Evolutionary conservation across 2,888 invertebrate species (phyloP).

Genomic region (Eucera pruinosa): DNA sequence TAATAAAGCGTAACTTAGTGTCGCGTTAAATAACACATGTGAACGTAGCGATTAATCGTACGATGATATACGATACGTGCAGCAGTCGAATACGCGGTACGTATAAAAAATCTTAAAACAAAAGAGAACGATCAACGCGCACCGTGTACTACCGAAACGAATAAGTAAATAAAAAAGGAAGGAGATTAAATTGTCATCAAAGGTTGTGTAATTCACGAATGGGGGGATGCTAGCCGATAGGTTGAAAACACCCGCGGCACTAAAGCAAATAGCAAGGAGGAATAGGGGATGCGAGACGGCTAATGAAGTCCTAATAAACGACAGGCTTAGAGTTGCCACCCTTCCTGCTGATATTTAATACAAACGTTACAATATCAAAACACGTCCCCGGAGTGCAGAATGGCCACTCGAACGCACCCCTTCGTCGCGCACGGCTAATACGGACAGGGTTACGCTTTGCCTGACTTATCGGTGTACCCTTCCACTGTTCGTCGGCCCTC

Average conservation of each 20-base stretch:
- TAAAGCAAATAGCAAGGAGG: constrained; percentile 6
- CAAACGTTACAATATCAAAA: constrained; percentile 81
- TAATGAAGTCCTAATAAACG: constrained; percentile 69
- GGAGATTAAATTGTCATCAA: no score
- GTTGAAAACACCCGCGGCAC: not conserved
- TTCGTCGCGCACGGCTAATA: constrained; percentile 53
- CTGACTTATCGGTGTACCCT: constrained; percentile 46
- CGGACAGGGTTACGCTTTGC: constrained; percentile 39
- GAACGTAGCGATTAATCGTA: no score
- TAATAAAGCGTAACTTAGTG: no score
- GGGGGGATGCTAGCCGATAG: not conserved
- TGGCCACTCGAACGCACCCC: constrained; percentile 73
- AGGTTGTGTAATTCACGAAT: no score
- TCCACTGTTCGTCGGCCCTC: not conserved
- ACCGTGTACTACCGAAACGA: no score
- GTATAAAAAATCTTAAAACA: no score
- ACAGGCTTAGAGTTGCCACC: constrained; percentile 56
- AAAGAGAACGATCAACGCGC: no score
- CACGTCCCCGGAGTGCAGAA: constrained; percentile 69
- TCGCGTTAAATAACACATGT: no score
- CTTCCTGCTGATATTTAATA: constrained; percentile 77
- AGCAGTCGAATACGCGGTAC: no score
- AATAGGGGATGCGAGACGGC: constrained; percentile 37
- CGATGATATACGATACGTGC: no score
- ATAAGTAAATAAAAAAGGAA: no score